Base-by-base conservation (phyloP, 2,888 invertebrate species). In the Brachypterus glaber region DNA sequence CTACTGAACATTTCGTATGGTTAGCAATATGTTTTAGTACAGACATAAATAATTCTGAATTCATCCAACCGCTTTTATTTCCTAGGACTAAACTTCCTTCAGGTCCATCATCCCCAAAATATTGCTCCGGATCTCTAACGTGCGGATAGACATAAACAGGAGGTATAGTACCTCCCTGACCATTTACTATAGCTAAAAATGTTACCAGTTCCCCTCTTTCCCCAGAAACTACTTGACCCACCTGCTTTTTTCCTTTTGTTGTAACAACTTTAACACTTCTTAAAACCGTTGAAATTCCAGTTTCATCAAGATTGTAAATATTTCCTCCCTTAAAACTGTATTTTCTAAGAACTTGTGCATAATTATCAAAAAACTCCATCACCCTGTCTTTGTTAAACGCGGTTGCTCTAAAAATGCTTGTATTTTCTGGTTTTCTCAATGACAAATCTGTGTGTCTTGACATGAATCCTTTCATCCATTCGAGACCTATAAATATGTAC, bases 41-140 rank as follows among this genome's bases (percentile, higher is more conserved):
- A 13, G 25, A 16, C 18, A 30, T 17, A 27, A 40, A 42, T 40
- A 44, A 37, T 9, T 41, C 41, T 1, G 29, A 12, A 21, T 33
- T 44, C 45, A 45, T 44, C 36, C 39, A 45, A 9, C 40, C 42
- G 7, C 30, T 37, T 26, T 44, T 41, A 26, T 39, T 41, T 17
- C 40, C 45, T 9, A 30, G 31, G n/a, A 39, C 44, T 7, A 48
- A 16, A 13, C 29, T 26, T 8, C 39, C 38, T 35, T 36, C 31
- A 16, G 51, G 49, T 12, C 30, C 48, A 30, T 37, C 47, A n/a
- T 12, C 17, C n/a, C n/a, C n/a, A 14, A 49, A 21, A 33, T 46
- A 48, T 4, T 46, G 43, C 11, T 45, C 43, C 24, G 43, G 38
- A 35, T 30, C 37, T 27, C 47, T 35, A n/a, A 38, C 18, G 27